Base-by-base conservation (phyloP, 2,888 invertebrate species). In the Phorcus lineatus region DNA sequence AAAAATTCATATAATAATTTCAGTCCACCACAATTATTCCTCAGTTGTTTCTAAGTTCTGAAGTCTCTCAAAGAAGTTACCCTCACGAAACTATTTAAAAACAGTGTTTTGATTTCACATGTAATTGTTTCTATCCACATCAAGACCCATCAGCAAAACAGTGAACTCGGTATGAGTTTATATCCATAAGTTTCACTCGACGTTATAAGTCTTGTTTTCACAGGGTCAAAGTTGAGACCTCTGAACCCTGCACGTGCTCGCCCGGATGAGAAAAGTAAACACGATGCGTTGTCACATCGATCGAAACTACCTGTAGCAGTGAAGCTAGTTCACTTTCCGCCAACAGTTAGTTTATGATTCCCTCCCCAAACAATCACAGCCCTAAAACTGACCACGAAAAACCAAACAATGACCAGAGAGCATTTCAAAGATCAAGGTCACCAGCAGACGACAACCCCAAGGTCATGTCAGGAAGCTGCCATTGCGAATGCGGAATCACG, bases 241-340 rank as follows among this genome's bases (percentile, higher is more conserved):
- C 0, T 62, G 62, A 62, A 24, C 62, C 57, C 28, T 62, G 62
- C 62, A 62, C 62, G 62, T 62, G 62, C 28, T 62, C 11, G 28
- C 22, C 24, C 28, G 28, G 62, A 62, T 62, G 62, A 62, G 62
- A 62, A 62, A 62, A 62, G 62, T 28, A 62, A 62, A 62, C 62
- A 62, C 24, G 28, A 24, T 24, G 24, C 22, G 28, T 16, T 62
- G 28, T 28, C 62, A 62, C 62, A 24, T 16, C 62, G 17, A 24
- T 62, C 62, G 24, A 16, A 62, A 62, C 28, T 24, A 24, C 28
- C 62, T 47, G 47, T 11, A 47, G 47, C 47, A 47, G 47, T 6
- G 11, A 11, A 13, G 47, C 47, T 47, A 6, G 47, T 47, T 47
- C 47, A 62, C 17, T 24, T 28, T 24, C 62, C 24, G 62, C 28